phyloP scores from a whole-genome alignment of 2,797 vertebrate genomes.

The Melanotaenia trifasciata region DNA sequence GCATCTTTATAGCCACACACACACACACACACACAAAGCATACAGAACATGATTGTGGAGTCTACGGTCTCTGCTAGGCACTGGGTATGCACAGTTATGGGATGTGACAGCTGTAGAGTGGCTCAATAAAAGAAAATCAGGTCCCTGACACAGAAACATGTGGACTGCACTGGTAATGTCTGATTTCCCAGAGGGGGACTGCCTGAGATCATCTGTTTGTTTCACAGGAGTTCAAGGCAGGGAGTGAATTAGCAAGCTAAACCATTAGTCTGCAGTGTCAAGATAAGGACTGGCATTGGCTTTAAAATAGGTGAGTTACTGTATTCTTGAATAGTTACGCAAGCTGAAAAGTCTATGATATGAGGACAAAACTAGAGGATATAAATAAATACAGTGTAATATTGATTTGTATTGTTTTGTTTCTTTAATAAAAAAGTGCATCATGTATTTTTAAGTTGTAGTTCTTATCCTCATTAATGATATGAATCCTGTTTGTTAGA shows the following conservation, averaged over 20 bases:
- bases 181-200: conserved; percentile 9
- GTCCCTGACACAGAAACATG: conserved; percentile 31
- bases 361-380: conserved; percentile 12
- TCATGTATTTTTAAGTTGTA: background rate
- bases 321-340: conserved; percentile 1
- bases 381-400: conserved; percentile 1
- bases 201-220: conserved; percentile 15
- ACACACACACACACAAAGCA: conserved; percentile 67
- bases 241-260: background rate
- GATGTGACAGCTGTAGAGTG: conserved; percentile 36
- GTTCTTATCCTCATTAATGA: background rate
- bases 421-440: conserved; percentile 4
- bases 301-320: conserved; percentile 14
- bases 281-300: conserved; percentile 5
- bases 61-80: conserved; percentile 69
- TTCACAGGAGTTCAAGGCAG: conserved; percentile 6
- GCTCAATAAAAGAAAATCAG: conserved; percentile 39
- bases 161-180: conserved; percentile 9
- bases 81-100: conserved; percentile 66
- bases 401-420: background rate
- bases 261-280: conserved; percentile 5
- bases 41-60: conserved; percentile 59
- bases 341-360: conserved; percentile 12
- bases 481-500: background rate
- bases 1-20: conserved; percentile 64